These are phyloP conservation scores for Acropternis orthonyx DNA, from an alignment of 2,797 vertebrate species.

Conservation along the genomic window DNA sequence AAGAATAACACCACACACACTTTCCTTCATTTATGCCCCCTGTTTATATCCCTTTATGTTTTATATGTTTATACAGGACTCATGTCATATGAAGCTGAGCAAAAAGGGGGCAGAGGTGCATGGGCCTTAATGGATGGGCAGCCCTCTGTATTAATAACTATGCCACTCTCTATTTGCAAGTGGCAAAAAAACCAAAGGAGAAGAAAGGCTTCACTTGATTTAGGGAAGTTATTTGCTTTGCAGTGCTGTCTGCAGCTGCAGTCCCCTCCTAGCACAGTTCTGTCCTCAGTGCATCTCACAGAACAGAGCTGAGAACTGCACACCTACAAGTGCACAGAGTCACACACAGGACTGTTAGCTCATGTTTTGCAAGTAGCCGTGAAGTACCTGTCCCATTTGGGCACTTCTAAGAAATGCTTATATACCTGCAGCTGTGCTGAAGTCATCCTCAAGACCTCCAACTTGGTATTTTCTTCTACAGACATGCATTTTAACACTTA, in stretches of 20 bases:
- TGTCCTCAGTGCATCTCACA: background rate
- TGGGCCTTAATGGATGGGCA: background rate
- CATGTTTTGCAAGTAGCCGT: background rate
- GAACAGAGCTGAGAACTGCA: background rate
- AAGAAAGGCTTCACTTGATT: background rate
- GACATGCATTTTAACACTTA: background rate
- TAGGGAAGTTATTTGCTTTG: background rate
- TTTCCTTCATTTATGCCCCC: background rate
- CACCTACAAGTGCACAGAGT: background rate
- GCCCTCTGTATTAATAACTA: background rate
- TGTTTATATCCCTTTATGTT: background rate
- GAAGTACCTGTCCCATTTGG: background rate
- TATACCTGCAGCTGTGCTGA: background rate
- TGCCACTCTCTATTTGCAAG: background rate
- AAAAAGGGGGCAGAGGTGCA: background rate
- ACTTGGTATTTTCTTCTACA: background rate
- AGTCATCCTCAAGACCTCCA: background rate
- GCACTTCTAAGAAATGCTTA: background rate
- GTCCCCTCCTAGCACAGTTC: background rate
- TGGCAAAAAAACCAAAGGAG: background rate
- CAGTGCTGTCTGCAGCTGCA: background rate
- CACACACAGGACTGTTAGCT: background rate
- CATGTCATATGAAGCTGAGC: rapidly evolving
- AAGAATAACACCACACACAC: background rate
- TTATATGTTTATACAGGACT: background rate